Conservation (phyloP, 2,113 vertebrate species). For the Asarcornis scutulata region DNA sequence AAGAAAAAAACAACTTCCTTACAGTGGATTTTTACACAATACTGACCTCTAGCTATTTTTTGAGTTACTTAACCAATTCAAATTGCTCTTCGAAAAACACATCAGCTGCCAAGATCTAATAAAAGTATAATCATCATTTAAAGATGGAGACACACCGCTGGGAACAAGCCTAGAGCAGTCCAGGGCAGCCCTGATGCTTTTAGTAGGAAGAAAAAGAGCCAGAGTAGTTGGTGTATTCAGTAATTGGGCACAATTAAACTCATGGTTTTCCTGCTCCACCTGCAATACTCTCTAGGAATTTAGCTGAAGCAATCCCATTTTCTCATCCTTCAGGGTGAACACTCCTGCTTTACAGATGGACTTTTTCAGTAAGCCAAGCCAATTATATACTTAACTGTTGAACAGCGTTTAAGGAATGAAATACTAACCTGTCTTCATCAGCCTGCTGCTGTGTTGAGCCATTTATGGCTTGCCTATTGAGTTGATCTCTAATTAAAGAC, state of each 20-base stretch:
- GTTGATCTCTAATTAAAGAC: neutral
- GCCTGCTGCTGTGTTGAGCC: neutral
- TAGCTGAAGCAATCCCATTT: neutral
- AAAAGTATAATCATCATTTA: neutral
- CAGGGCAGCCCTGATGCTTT: neutral
- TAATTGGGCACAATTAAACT: neutral
- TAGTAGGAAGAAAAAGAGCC: neutral
- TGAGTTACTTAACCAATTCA: neutral
- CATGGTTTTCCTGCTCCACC: neutral
- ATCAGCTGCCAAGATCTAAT: neutral
- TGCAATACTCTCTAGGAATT: neutral
- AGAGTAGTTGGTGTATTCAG: neutral
- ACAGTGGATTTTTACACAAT: neutral
- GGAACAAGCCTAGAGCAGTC: neutral
- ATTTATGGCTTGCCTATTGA: neutral
- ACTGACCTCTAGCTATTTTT: constrained; percentile 50
- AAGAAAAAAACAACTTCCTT: neutral
- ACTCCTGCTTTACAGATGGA: neutral
- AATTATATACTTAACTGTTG: neutral
- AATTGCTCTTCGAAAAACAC: neutral
- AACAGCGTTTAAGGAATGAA: neutral
- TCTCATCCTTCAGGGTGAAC: neutral
- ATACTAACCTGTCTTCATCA: neutral
- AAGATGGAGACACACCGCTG: neutral
- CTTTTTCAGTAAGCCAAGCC: neutral